Evolutionary conservation across 2,113 vertebrate species (phyloP).

Genomic region (Prolemur simus): DNA sequence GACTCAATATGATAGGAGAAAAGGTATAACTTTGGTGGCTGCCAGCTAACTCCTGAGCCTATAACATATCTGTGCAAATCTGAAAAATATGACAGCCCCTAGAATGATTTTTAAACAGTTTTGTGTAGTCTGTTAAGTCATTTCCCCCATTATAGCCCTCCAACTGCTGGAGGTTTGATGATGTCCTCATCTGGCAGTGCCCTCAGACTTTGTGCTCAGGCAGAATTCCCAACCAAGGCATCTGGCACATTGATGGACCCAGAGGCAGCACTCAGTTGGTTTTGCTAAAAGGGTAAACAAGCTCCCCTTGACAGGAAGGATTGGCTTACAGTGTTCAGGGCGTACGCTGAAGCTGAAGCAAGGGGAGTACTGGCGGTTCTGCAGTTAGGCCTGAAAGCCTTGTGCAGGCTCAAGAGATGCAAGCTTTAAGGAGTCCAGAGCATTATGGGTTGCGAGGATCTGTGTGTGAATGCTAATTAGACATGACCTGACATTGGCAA

Average conservation of each 20-base stretch:
- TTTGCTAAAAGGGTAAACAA: conserved; percentile 57
- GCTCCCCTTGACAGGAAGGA: conserved; percentile 26
- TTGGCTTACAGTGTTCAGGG: neutral
- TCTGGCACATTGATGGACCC: conserved; percentile 21
- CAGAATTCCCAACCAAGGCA: conserved; percentile 1
- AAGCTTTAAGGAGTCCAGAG: neutral
- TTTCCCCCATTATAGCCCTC: neutral
- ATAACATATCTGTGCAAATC: neutral
- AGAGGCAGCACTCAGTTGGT: conserved; percentile 39
- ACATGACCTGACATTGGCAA: neutral
- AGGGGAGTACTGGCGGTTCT: rapidly evolving
- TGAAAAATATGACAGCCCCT: neutral
- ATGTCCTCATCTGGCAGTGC: neutral
- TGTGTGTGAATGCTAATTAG: neutral
- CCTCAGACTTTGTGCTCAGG: conserved; percentile 51
- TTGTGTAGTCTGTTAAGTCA: neutral
- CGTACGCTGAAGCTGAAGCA: neutral
- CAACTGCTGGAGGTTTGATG: neutral
- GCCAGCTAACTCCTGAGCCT: neutral
- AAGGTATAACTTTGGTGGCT: neutral
- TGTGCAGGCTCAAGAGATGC: neutral
- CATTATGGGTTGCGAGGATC: neutral
- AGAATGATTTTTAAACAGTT: conserved; percentile 23
- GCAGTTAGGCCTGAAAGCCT: neutral
- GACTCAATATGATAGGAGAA: neutral